These are phyloP conservation scores for Cryptoblepharus egeriae DNA, from an alignment of 2,797 vertebrate species.

Conservation along the genomic window DNA sequence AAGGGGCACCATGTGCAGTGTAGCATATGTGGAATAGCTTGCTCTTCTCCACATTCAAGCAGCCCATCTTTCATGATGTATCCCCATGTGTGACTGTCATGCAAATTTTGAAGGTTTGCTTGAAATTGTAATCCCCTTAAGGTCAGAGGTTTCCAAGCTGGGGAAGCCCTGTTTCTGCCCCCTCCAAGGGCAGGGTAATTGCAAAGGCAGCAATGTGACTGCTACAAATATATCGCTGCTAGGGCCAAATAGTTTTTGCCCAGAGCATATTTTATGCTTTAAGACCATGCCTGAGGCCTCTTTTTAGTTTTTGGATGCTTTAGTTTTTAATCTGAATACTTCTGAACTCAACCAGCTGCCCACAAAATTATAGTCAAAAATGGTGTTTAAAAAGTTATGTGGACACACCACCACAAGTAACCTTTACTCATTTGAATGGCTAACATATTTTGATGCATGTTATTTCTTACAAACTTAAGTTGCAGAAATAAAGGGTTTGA, in stretches of 20 bases:
- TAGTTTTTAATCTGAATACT: background rate
- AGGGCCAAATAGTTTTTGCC: background rate
- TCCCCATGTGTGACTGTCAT: background rate
- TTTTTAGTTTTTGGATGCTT: background rate
- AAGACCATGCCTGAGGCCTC: no score
- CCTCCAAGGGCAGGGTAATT: background rate
- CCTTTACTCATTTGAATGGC: background rate
- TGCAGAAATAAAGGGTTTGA: slow-evolving; percentile 42
- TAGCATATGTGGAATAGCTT: no score
- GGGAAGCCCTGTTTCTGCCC: no score
- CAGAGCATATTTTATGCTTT: no score
- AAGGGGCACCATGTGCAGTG: no score
- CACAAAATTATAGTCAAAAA: background rate
- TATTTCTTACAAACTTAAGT: slow-evolving; percentile 44
- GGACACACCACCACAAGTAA: background rate
- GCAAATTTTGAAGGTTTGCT: background rate
- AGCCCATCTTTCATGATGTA: no score
- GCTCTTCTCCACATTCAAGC: no score
- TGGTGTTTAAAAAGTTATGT: background rate
- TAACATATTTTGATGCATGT: background rate
- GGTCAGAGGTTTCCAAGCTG: no score
- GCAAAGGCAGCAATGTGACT: background rate
- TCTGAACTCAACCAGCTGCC: no score
- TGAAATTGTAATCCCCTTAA: background rate
- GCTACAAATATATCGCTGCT: background rate